Base-by-base conservation (phyloP, 2,113 vertebrate species). In the Tragulus kanchil region DNA sequence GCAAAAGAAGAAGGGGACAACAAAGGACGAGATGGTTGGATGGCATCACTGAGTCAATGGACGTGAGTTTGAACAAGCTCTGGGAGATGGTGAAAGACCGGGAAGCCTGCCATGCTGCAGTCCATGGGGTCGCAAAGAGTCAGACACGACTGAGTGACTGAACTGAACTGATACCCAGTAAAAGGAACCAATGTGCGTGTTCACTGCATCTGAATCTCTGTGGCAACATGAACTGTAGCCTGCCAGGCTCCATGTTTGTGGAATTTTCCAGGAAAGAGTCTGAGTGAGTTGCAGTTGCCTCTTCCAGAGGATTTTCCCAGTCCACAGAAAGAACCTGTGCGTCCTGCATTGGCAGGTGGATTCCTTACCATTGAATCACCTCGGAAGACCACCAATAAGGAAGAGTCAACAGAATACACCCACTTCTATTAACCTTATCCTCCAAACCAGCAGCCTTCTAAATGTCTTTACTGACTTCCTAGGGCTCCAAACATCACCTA, bases 391-490 rank as follows among this genome's bases (percentile, higher is more conserved):
- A 42, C n/a, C 67, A 58, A 23, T 59, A 89, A 84, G 5, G 75
- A 84, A 81, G 79, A 90, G 25, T 16, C 36, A 88, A 42, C 13
- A 64, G 15, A 77, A 82, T 61, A 36, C 8, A 50, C 19, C 11
- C 21, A 45, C 62, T 81, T 96, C 10, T 17, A 71, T 69, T 14
- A 77, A 85, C 71, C 86, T 86, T 79, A 23, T 89, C 67, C 90
- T 84, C 62, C 64, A 45, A 79, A 42, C 56, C 50, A 16, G 45
- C 10, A 12, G 54, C 62, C 9, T 56, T 64, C 65, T 58, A 42
- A 48, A 58, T 48, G 48, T 52, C 31, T 92, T 91, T 45, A 94
- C 50, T 96, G 85, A 85, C 23, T 45, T 94, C 87, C 75, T 25
- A 17, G 8, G 78, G 81, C 58, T 93, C 88, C 50, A 31, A 10